These are phyloP conservation scores for Ceramica pisi DNA, from an alignment of 2,888 invertebrate species.

Conservation along the genomic window DNA sequence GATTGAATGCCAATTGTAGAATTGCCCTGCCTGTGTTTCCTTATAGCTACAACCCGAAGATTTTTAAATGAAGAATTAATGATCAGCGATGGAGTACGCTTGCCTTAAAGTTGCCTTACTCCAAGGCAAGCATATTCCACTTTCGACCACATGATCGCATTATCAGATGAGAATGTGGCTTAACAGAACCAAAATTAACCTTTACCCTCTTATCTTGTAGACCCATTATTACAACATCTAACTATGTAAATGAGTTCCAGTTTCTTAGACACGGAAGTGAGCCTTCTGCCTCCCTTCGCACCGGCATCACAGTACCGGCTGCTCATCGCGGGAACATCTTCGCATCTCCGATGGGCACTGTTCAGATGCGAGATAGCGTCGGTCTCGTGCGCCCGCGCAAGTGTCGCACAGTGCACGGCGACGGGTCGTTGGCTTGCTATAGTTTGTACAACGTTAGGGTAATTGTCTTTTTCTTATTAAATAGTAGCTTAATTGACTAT, in stretches of 20 bases:
- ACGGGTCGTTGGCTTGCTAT: slow-evolving; percentile 41
- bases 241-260: slow-evolving; percentile 18
- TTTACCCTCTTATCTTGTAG: neutral
- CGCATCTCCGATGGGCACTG: slow-evolving; percentile 51
- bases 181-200: no score
- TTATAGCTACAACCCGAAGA: no score
- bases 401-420: slow-evolving; percentile 45
- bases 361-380: slow-evolving; percentile 59
- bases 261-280: slow-evolving; percentile 15
- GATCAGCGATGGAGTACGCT: no score
- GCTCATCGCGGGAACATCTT: slow-evolving; percentile 40
- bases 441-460: slow-evolving; percentile 7
- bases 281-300: slow-evolving; percentile 34
- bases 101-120: no score
- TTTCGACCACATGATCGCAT: no score
- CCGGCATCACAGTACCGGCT: neutral
- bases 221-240: neutral
- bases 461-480: neutral
- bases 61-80: no score
- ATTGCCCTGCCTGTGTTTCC: no score
- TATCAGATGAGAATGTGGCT: no score
- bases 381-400: slow-evolving; percentile 54
- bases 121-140: no score
- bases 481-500: no score
- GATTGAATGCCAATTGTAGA: no score